Percentiles rank a stretch among this genome's conserved stretches.
Evolutionary conservation across 2,797 vertebrate genomes (phyloP).

Genomic region (Lithobates sylvaticus): DNA sequence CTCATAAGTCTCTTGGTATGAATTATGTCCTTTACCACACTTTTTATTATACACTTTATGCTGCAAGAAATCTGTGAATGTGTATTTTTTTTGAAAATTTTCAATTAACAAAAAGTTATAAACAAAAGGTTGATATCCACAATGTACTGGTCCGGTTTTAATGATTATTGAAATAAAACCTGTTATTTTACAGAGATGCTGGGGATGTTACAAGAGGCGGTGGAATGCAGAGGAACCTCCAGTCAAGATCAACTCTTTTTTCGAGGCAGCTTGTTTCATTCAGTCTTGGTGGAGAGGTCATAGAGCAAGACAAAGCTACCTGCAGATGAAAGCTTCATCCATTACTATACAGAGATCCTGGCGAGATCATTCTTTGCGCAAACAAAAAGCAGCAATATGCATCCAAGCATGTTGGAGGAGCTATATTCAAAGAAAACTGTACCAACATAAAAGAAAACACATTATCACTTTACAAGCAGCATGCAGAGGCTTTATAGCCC

Average conservation of each 20-base stretch:
- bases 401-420: conserved; percentile 91
- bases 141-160: not conserved
- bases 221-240: conserved; percentile 65
- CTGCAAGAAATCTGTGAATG: too few species aligned
- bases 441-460: conserved; percentile 70
- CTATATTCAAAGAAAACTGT: conserved; percentile 74
- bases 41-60: too few species aligned
- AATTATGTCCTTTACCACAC: too few species aligned
- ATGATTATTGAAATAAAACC: not conserved
- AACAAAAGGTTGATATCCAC: not conserved
- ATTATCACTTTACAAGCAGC: conserved; percentile 82
- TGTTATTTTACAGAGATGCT: conserved; percentile 81
- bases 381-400: conserved; percentile 78
- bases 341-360: conserved; percentile 87
- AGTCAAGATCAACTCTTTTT: conserved; percentile 68
- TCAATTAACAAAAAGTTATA: too few species aligned
- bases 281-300: conserved; percentile 90
- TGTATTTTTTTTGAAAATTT: too few species aligned
- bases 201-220: conserved; percentile 78
- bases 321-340: conserved; percentile 81
- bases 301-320: conserved; percentile 77
- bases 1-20: too few species aligned
- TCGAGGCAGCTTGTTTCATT: conserved; percentile 81
- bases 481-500: conserved; percentile 82
- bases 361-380: conserved; percentile 74